Evolutionary conservation across 2,113 vertebrate genomes (phyloP).

Genomic region (Dasypus novemcinctus): DNA sequence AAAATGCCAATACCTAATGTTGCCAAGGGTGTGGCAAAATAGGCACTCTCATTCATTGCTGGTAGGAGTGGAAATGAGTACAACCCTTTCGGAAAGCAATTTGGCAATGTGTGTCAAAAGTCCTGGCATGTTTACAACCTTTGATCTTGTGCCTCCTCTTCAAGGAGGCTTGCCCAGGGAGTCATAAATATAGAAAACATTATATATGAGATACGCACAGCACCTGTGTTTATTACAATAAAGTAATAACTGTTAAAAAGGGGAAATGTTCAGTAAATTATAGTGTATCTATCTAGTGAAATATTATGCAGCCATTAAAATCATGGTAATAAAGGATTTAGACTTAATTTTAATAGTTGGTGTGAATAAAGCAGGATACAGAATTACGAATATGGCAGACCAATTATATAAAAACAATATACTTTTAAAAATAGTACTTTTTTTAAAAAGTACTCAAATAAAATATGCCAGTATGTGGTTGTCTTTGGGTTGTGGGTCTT

Average conservation of each 20-base stretch:
- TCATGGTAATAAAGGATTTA: not conserved
- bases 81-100: slow-evolving; percentile 29
- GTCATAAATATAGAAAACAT: not conserved
- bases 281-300: not conserved
- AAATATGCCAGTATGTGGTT: not conserved
- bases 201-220: not conserved
- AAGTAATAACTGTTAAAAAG: not conserved
- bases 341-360: not conserved
- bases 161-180: not conserved
- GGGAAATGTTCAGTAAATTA: not conserved
- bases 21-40: not conserved
- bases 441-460: not conserved
- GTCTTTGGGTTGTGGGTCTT: not conserved
- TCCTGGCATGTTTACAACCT: not conserved
- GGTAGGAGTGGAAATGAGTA: slow-evolving; percentile 43
- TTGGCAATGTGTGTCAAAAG: not conserved
- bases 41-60: not conserved
- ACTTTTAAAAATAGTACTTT: not conserved
- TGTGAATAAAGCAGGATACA: not conserved
- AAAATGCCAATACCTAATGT: not conserved
- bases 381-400: not conserved
- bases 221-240: not conserved
- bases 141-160: not conserved
- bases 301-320: not conserved
- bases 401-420: not conserved